Percentiles rank a stretch among this genome's conserved stretches.
These are phyloP conservation scores for Sebastes miniatus DNA, from an alignment of 2,797 vertebrate genomes.

Conservation along the genomic window DNA sequence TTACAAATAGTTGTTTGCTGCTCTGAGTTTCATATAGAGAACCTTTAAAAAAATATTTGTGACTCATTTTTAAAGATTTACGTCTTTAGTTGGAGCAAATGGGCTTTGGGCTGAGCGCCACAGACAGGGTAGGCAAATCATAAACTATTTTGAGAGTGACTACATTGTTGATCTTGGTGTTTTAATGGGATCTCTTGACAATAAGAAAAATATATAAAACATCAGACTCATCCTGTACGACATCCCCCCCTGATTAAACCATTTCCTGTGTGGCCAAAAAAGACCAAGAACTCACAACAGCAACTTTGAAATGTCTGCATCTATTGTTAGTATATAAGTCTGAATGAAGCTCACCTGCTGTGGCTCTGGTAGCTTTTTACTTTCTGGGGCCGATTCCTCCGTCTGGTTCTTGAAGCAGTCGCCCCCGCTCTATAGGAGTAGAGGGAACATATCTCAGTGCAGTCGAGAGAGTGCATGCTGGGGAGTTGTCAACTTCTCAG, in stretches of 20 bases:
- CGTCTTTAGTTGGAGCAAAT: neutral
- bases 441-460: conserved; percentile 7
- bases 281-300: neutral
- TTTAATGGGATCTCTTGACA: neutral
- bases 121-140: no score
- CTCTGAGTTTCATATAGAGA: neutral
- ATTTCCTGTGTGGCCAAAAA: neutral
- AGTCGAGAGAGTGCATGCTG: neutral
- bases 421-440: conserved; percentile 64
- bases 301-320: neutral
- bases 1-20: neutral
- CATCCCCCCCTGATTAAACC: neutral
- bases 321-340: neutral
- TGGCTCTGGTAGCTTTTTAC: conserved; percentile 72
- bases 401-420: conserved; percentile 81
- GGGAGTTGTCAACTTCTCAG: neutral
- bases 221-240: neutral
- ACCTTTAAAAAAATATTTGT: neutral
- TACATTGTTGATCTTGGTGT: neutral
- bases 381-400: conserved; percentile 69
- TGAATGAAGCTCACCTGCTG: conserved; percentile 74
- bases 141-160: neutral
- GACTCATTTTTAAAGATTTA: neutral
- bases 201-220: neutral
- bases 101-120: neutral